phyloP scores from a whole-genome alignment of 35 echinoderm and acorn worm genomes.

The Apostichopus parvimensis region DNA sequence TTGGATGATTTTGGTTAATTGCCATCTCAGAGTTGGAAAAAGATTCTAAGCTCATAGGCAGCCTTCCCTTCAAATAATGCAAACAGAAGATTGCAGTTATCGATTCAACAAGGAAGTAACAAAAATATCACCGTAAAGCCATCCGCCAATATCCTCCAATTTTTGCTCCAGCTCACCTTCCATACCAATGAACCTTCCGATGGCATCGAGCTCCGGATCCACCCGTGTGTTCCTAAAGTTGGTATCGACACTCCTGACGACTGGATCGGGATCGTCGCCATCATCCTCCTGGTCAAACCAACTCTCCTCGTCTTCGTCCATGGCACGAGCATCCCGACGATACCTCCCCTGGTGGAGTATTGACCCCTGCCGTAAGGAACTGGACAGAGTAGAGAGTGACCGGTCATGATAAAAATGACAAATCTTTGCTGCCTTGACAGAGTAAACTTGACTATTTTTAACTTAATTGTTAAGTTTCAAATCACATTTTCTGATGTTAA shows the following conservation, averaged over 20 bases:
- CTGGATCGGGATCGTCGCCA: slow-evolving; percentile 55
- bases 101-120: too few species aligned
- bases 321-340: slow-evolving; percentile 77
- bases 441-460: background rate
- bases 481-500: background rate
- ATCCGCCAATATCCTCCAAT: slow-evolving; percentile 49
- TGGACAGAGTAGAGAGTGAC: slow-evolving; percentile 6
- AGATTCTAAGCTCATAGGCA: too few species aligned
- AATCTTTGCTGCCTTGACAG: background rate
- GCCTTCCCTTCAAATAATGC: too few species aligned
- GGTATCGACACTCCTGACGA: slow-evolving; percentile 65
- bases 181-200: slow-evolving; percentile 84
- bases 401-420: background rate
- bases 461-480: background rate
- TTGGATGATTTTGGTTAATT: too few species aligned
- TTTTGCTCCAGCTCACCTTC: slow-evolving; percentile 77
- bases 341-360: slow-evolving; percentile 85
- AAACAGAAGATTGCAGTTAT: too few species aligned
- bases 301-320: slow-evolving; percentile 94
- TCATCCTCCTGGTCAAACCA: slow-evolving; percentile 98
- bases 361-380: slow-evolving; percentile 76
- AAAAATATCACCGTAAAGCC: slow-evolving; percentile 25
- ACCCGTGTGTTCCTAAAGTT: slow-evolving; percentile 80
- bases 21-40: too few species aligned
- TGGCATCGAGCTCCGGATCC: slow-evolving; percentile 75